phyloP scores from a whole-genome alignment of 1,140 invertebrate genomes.

The Cepaea nemoralis region DNA sequence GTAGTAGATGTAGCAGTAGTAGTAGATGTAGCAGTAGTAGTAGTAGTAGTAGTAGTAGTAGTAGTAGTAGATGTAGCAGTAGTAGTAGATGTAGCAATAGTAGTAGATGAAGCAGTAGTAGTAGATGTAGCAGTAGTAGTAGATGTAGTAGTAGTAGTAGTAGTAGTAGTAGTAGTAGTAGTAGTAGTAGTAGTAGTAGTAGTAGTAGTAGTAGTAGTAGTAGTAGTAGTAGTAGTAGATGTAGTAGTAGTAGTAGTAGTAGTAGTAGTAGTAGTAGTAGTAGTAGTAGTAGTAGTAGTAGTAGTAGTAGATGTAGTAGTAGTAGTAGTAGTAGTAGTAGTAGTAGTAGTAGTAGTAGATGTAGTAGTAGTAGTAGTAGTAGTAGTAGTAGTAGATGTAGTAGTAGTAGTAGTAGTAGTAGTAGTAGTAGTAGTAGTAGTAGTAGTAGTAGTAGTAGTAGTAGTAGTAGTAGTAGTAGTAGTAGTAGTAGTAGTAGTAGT shows the following conservation, averaged over 20 bases:
- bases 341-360: slow-evolving; percentile 26
- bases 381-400: slow-evolving; percentile 30
- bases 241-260: slow-evolving; percentile 2
- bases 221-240: too few species aligned
- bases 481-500: slow-evolving; percentile 24
- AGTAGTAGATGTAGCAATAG: too few species aligned
- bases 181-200: too few species aligned
- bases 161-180: too few species aligned
- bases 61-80: too few species aligned
- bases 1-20: too few species aligned
- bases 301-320: slow-evolving; percentile 24
- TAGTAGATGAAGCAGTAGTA: too few species aligned
- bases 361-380: slow-evolving; percentile 32
- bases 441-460: slow-evolving; percentile 24
- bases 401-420: slow-evolving; percentile 21
- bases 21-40: too few species aligned
- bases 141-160: too few species aligned
- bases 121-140: too few species aligned
- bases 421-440: slow-evolving; percentile 33
- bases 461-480: slow-evolving; percentile 33
- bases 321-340: slow-evolving; percentile 33
- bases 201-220: too few species aligned
- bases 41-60: too few species aligned
- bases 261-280: slow-evolving; percentile 4
- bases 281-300: slow-evolving; percentile 32